Evolutionary conservation across 92 coral and sea anemone species (phyloP), one percentile per base, ranked within the genome.

Genomic region (Phenganax marumi): DNA sequence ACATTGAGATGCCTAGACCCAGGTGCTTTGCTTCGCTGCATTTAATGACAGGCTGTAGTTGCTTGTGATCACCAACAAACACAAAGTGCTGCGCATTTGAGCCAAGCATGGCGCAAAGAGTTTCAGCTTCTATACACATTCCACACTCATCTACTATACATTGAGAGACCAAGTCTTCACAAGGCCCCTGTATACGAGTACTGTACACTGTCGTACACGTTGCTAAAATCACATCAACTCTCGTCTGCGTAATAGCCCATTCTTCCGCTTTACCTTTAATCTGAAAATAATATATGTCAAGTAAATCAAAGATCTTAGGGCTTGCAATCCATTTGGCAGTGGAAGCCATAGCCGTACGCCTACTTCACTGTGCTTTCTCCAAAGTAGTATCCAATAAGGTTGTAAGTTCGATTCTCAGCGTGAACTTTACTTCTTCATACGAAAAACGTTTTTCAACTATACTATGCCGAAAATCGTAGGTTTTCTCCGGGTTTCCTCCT

Each of bases 91-190:
- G 22, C 7, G 92, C 94, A 39, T 75, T 51, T 8, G 95, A 90
- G 60, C 85, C 87, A 88, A 91, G 56, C 88, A 92, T 84, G 2
- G 97, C 94, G 53, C 91, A 89, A 52, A 92, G 89, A 1, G 91
- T 80, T 73, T 92, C 97, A 64, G 89, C 88, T 74, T 92, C 97
- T 90, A 91, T 72, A 74, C 94, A 84, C 97, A 92, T 92, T 21
- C 97, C 97, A 70, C 92, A 85, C 77, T 91, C 97, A 81, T 92
- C 97, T 83, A 92, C 92, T 62, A 92, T 91, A 68, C 94, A 91
- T 51, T 92, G 97, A 7, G 57, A 18, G 66, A 62, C 56, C 8
- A 19, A 33, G 68, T 84, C 86, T 64, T 84, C 69, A 33, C 88
- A 85, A 46, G 11, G 39, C 17, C 12, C 17, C 6, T 10, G 46